These are phyloP conservation scores for Knipowitschia caucasica DNA, from an alignment of 2,797 vertebrate genomes.

Conservation along the genomic window DNA sequence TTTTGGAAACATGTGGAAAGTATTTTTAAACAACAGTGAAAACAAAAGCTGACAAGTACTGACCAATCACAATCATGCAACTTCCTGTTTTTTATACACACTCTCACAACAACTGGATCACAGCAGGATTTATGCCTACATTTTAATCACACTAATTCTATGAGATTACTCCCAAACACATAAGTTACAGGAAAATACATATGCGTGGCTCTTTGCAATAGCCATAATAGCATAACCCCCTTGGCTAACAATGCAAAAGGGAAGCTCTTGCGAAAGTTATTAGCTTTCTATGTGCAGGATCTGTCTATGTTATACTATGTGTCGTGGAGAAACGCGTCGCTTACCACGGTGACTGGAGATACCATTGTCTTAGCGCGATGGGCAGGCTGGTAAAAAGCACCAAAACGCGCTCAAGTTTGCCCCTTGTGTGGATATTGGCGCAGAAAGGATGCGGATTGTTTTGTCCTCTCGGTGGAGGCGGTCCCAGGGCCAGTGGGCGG, in stretches of 20 bases:
- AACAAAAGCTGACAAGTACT: background rate
- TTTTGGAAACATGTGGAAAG: constrained; percentile 54
- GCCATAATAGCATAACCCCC: background rate
- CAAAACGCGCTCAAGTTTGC: background rate
- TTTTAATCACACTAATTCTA: constrained; percentile 3
- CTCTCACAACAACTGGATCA: background rate
- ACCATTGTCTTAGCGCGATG: constrained; percentile 64
- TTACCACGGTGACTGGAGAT: constrained; percentile 81
- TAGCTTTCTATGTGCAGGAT: constrained; percentile 26
- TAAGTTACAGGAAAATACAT: background rate
- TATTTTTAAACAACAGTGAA: constrained; percentile 13
- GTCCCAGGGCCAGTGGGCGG: constrained; percentile 51
- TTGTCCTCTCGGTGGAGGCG: constrained; percentile 69
- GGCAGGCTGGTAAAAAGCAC: background rate
- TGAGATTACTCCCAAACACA: constrained; percentile 7
- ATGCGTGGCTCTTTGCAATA: background rate
- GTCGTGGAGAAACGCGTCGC: constrained; percentile 28
- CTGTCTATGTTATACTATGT: background rate
- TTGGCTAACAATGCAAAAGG: background rate
- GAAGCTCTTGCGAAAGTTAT: constrained; percentile 2
- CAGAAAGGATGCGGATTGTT: constrained; percentile 69
- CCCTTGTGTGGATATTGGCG: constrained; percentile 29
- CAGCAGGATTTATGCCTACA: background rate
- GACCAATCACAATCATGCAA: constrained; percentile 8
- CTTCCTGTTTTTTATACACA: constrained; percentile 17